Evolutionary conservation across 2,888 invertebrate species (phyloP).

Genomic region (Leistus spinibarbis): DNA sequence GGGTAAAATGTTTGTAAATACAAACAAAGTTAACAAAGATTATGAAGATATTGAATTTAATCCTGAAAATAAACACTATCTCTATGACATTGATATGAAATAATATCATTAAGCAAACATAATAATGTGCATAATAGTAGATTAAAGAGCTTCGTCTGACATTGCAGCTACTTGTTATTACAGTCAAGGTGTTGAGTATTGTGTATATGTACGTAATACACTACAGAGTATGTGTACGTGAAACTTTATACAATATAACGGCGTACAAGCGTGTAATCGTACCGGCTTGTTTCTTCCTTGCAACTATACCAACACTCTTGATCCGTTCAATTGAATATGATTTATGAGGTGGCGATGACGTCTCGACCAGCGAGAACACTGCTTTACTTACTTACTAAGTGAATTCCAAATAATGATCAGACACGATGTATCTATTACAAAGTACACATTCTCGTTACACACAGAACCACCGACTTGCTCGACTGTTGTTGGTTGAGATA

Average conservation of each 20-base stretch:
- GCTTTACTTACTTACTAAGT: conserved; percentile 4
- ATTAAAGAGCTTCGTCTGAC: background rate
- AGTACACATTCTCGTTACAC: background rate
- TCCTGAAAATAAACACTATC: background rate
- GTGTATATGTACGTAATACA: background rate
- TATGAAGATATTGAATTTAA: background rate
- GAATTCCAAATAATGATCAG: conserved; percentile 10
- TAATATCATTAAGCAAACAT: background rate
- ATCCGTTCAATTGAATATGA: conserved; percentile 5
- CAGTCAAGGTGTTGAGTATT: background rate
- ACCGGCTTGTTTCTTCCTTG: background rate
- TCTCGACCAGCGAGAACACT: background rate
- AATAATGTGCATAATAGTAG: background rate
- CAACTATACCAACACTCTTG: background rate
- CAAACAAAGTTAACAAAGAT: too few relatives aligned
- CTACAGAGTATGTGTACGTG: background rate
- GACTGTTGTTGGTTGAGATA: background rate
- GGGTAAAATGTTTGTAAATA: too few relatives aligned
- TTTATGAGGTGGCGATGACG: conserved; percentile 8
- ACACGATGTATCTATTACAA: conserved; percentile 15
- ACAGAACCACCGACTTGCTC: background rate
- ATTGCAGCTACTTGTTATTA: background rate
- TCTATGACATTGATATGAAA: background rate
- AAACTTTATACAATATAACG: background rate
- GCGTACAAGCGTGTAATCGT: background rate